A percentile compares a stretch with the other conserved stretches of the same genome.
Conservation (phyloP, 2,797 vertebrate genomes). For the Rhynchotus rufescens region DNA sequence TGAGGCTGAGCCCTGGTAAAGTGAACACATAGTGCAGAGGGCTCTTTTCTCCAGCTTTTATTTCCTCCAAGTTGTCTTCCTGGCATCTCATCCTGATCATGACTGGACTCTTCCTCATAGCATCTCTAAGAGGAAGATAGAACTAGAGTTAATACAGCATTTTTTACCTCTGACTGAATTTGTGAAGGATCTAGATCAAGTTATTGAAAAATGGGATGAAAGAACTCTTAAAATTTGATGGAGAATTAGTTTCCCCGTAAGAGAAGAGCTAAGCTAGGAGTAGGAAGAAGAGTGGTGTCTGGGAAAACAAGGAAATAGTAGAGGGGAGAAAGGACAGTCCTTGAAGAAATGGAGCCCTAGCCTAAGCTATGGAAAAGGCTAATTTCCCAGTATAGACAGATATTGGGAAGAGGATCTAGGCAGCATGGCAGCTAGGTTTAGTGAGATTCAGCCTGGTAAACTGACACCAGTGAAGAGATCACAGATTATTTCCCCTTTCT, state of each 20-base stretch:
- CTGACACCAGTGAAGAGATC: neutral
- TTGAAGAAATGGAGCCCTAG: neutral
- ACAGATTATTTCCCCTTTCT: neutral
- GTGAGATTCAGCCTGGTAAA: neutral
- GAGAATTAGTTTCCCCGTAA: neutral
- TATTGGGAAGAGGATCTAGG: neutral
- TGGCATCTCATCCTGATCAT: neutral
- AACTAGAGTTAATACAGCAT: rapidly evolving
- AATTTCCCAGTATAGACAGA: neutral
- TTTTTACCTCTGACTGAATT: neutral
- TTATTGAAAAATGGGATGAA: neutral
- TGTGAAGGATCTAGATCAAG: neutral
- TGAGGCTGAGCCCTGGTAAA: neutral
- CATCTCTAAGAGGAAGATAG: neutral
- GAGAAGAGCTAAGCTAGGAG: neutral
- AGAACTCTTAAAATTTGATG: neutral
- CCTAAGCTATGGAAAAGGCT: neutral
- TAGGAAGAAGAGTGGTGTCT: neutral
- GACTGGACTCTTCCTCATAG: neutral
- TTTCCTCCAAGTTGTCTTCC: neutral
- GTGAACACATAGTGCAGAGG: neutral
- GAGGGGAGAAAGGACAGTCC: neutral
- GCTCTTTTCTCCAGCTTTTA: neutral
- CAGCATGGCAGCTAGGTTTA: neutral
- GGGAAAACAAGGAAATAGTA: neutral